A percentile compares a stretch with the other conserved stretches of the same genome.
Evolutionary conservation across 2,888 invertebrate genomes (phyloP).

Genomic region (Platycheirus albimanus): DNA sequence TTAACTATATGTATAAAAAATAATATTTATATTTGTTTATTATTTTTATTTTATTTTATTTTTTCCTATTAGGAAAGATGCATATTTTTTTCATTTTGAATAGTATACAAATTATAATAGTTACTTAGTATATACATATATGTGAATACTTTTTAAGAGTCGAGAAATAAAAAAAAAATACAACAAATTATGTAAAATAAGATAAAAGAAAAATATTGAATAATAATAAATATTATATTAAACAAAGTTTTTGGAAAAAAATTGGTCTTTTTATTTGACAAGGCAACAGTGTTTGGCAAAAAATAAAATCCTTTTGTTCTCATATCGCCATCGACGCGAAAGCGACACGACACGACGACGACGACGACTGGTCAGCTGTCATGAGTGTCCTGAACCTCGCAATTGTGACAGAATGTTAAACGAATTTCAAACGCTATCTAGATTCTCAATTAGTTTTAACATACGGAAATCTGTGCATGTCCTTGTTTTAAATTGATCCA

Average conservation of each 20-base stretch:
- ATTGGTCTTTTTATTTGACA: not conserved
- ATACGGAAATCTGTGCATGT: too few species aligned
- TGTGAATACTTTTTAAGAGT: slow-evolving; percentile 65
- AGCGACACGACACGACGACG: too few species aligned
- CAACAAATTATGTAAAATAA: slow-evolving; percentile 47
- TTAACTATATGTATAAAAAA: slow-evolving; percentile 39
- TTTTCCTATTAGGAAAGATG: slow-evolving; percentile 3
- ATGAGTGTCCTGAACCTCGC: too few species aligned
- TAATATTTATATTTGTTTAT: slow-evolving; percentile 35
- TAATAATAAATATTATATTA: slow-evolving; percentile 50
- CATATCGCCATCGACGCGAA: too few species aligned
- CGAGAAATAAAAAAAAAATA: slow-evolving; percentile 48
- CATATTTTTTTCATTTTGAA: slow-evolving; percentile 14
- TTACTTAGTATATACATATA: slow-evolving; percentile 47
- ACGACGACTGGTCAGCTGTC: not conserved
- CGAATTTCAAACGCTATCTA: not conserved
- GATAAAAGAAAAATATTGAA: slow-evolving; percentile 59
- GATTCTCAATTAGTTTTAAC: not conserved
- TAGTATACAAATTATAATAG: slow-evolving; percentile 23
- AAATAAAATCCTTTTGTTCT: too few species aligned
- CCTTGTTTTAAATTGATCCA: too few species aligned
- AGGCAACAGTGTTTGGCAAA: too few species aligned
- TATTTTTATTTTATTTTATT: slow-evolving; percentile 12
- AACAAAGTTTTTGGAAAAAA: slow-evolving; percentile 41
- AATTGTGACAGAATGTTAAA: not conserved